phyloP scores from a whole-genome alignment of 2,113 vertebrate genomes.

The Prochilodus magdalenae region DNA sequence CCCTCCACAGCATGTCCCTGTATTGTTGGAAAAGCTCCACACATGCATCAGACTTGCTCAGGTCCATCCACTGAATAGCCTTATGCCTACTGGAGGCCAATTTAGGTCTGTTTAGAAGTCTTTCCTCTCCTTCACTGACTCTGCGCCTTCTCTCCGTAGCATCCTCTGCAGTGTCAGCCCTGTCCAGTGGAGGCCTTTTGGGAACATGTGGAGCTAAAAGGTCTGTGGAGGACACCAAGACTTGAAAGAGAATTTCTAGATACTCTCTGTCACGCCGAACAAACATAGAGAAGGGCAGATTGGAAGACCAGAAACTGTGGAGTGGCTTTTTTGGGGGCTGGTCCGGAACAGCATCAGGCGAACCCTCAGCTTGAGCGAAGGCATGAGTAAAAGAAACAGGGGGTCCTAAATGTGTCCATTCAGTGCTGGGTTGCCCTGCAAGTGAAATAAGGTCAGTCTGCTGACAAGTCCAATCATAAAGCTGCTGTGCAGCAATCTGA shows the following conservation, averaged over 20 bases:
- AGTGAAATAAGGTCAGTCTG: slow-evolving; percentile 49
- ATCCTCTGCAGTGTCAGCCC: background rate
- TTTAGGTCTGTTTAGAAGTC: background rate
- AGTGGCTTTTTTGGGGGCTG: background rate
- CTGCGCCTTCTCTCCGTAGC: background rate
- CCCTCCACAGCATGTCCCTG: slow-evolving; percentile 61
- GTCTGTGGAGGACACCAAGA: slow-evolving; percentile 65
- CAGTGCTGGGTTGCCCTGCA: background rate
- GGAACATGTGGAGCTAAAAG: slow-evolving; percentile 57
- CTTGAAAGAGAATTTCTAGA: slow-evolving; percentile 64
- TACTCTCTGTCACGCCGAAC: slow-evolving; percentile 60
- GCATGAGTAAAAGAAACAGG: background rate
- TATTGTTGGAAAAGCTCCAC: slow-evolving; percentile 66
- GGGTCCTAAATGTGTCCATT: background rate
- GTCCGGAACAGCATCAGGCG: background rate
- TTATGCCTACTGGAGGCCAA: slow-evolving; percentile 16
- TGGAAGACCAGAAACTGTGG: background rate
- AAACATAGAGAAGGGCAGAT: slow-evolving; percentile 48
- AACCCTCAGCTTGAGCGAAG: background rate
- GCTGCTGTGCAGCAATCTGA: slow-evolving; percentile 55
- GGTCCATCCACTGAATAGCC: slow-evolving; percentile 65
- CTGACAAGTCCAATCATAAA: slow-evolving; percentile 63
- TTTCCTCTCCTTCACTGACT: slow-evolving; percentile 7
- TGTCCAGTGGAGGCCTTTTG: slow-evolving; percentile 33
- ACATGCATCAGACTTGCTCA: slow-evolving; percentile 55